Percentiles rank a stretch among this genome's conserved stretches.
Conservation (phyloP, 2,113 vertebrate species). For the Plotosus lineatus region DNA sequence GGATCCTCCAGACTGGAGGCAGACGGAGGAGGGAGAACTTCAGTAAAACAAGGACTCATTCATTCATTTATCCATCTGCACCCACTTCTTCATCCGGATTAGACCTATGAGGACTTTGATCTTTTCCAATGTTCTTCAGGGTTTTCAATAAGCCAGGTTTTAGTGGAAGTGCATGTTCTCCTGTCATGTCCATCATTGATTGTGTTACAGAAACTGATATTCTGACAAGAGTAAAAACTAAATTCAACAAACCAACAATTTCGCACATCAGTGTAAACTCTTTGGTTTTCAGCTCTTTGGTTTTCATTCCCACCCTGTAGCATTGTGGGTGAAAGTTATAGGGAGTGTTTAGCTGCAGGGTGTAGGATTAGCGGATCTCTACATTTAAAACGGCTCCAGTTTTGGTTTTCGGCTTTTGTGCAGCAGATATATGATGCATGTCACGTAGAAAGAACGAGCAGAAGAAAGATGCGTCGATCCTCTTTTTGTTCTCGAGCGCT, state of each 20-base stretch:
- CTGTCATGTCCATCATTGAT: background rate
- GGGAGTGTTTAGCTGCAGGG: slow-evolving; percentile 51
- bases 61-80: too few species aligned
- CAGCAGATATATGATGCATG: slow-evolving; percentile 60
- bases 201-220: background rate
- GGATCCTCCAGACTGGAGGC: too few species aligned
- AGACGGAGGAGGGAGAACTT: too few species aligned
- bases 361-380: slow-evolving; percentile 57
- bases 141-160: too few species aligned
- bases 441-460: slow-evolving; percentile 52
- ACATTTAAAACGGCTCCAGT: slow-evolving; percentile 63
- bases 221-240: background rate
- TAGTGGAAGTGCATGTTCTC: background rate
- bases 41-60: too few species aligned
- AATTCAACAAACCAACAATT: slow-evolving; percentile 46
- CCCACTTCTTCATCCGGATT: too few species aligned
- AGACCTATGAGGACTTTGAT: too few species aligned
- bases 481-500: slow-evolving; percentile 57
- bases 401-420: slow-evolving; percentile 56
- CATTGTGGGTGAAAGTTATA: slow-evolving; percentile 60
- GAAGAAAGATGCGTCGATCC: slow-evolving; percentile 60
- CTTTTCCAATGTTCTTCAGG: too few species aligned
- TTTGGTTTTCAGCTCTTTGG: slow-evolving; percentile 48
- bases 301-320: slow-evolving; percentile 52
- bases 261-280: slow-evolving; percentile 56